Base-by-base conservation (phyloP, 2,113 vertebrate species). In the Oplegnathus fasciatus region DNA sequence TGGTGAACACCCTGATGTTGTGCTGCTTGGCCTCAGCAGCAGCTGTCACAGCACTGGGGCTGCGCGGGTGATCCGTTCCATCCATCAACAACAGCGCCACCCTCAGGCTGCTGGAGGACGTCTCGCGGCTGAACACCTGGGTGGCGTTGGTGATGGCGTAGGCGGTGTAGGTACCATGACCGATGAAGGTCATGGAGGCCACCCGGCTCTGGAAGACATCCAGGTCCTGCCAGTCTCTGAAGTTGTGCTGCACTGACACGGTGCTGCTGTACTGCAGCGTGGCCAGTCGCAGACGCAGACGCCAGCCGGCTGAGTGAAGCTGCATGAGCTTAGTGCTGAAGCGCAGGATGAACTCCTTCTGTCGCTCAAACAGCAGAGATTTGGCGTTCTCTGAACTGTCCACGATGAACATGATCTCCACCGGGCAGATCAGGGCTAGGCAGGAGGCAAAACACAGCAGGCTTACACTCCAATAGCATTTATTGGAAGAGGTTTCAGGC, bases 381-480 rank as follows among this genome's bases (percentile, higher is more conserved):
- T 93, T 96, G 73, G 96, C 96, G 80, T 95, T 97, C 93, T 98
- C 98, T 6, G 98, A 98, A 82, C 98, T 97, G 94, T 98, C 97
- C 89, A 97, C 78, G 1, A 98, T 92, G 92, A 98, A 98, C 78
- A 96, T 87, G 78, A 97, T 74, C 78, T 98, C 97, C 91, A 97
- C 67, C 1, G 96, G 94, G 86, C 97, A 99, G 22, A n/a, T 60
- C 20, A 86, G 61, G 6, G 91, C 98, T 98, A 83, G 24, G 26
- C 6, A 66, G 18, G 52, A 69, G 42, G 9, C 2, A 44, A 42
- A 57, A 52, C 48, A 54, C 2, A 55, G 5, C 44, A 72, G 14
- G 9, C 18, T 58, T 42, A 73, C 3, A 52, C 1, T 57, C 7
- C 15, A 24, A 37, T 0, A 14, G 6, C 28, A 22, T 46, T 6